These are phyloP conservation scores for Tanypteryx hageni DNA, from an alignment of 2,888 invertebrate species.

Conservation along the genomic window DNA sequence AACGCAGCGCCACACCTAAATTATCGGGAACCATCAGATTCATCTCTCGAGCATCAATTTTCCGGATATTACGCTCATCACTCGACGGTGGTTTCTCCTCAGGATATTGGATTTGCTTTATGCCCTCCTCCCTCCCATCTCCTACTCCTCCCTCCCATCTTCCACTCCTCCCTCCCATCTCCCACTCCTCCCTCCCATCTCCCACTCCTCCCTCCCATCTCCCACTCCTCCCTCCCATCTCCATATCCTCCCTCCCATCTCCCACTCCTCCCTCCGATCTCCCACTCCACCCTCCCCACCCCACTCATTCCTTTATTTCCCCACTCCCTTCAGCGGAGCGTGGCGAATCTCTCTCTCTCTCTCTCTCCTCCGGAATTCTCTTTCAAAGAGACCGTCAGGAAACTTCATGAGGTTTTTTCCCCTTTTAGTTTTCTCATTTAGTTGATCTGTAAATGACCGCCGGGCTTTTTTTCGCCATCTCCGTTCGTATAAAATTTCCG, in stretches of 20 bases:
- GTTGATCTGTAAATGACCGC: no score
- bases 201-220: no score
- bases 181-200: not conserved
- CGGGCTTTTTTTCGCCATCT: no score
- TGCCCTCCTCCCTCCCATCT: not conserved
- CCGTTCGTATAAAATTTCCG: no score
- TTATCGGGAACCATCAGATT: not conserved
- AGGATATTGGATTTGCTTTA: constrained; percentile 19
- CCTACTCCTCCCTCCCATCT: no score
- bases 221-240: no score
- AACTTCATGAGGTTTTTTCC: no score
- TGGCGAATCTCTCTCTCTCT: not conserved
- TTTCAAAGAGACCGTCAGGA: not conserved
- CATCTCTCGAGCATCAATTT: not conserved
- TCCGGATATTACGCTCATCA: not conserved
- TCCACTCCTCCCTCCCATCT: not conserved
- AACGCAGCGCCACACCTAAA: not conserved
- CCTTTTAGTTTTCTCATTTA: no score
- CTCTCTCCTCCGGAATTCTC: not conserved
- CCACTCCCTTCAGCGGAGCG: not conserved
- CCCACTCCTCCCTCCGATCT: not conserved
- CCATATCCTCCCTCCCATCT: no score
- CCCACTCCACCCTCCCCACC: not conserved
- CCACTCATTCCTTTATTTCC: not conserved
- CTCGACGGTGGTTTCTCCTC: not conserved